Base-by-base conservation (phyloP, 2,113 vertebrate genomes). In the Chinchilla lanigera region DNA sequence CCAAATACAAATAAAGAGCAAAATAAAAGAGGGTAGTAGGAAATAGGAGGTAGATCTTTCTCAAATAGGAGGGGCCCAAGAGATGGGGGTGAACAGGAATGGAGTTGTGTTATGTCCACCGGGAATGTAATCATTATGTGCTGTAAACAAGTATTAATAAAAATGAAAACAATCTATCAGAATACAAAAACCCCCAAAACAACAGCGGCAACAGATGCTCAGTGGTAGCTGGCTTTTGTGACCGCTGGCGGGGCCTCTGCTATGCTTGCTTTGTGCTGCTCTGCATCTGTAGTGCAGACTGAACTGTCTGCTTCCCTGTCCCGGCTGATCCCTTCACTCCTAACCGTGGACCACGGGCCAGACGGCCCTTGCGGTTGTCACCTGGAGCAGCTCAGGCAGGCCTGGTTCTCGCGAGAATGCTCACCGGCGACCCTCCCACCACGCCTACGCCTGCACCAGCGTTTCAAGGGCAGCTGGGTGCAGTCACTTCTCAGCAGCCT, bases 401-500 rank as follows among this genome's bases (percentile, higher is more conserved):
- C 65, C 7, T 26, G 60, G 60, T 61, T 61, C 60, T 61, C 60
- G 1, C 3, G 9, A 0, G 10, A 26, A 65, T 14, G 63, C 63
- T 58, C 56, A 4, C 56, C 30, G 30, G 30, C 13, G 6, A 38
- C n/a, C 67, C n/a, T 69, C 33, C 67, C 7, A 2, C n/a, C 3
- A 7, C 19, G 2, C 67, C 67, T 5, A 7, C 19, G 2, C 67
- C 67, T 5, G 7, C 35, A 2, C 16, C 33, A 11, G 5, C 2
- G n/a, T 71, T 71, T 38, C 35, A n/a, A 71, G n/a, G 67, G n/a
- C n/a, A 38, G 67, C 67, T 1, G 4, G n/a, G 67, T 1, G 7
- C 67, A 38, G 67, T 71, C 19, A 11, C n/a, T 84, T 80, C 81
- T 92, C 50, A 60, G 26, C n/a, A 78, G 33, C 83, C 65, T 93